Evolutionary conservation across 2,888 invertebrate genomes (phyloP), one percentile per base, ranked within the genome.

Genomic region (Caenorhabditis zanzibari): DNA sequence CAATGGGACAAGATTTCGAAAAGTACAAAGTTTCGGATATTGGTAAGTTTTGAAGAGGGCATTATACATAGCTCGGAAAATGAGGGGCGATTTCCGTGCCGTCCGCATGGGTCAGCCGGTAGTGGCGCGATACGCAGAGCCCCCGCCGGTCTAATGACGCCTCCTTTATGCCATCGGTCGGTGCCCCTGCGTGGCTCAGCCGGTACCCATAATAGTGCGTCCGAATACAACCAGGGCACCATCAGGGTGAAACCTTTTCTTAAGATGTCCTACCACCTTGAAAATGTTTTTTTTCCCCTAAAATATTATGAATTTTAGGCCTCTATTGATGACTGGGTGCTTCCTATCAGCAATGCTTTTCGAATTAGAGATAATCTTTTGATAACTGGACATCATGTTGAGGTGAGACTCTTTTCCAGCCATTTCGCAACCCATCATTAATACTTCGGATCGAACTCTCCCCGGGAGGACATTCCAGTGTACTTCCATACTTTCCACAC

Each of bases 321-420:
- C 19, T 32, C 72, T 2, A 7, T 59, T 1, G 72, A 72, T 22
- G 72, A 72, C 44, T 59, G 38, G 59, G 22, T 59, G 44, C 10
- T 44, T 2, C 24, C 35, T 22, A 19, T 47, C 10, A 28, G 19
- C 0, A 19, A 47, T 59, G 28, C 14, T 1, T 1, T 10, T 0
- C 44, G 22, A 1, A 59, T 59, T 2, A 41, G 35, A 10, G 19
- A 35, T n/a, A n/a, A 72, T 28, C 75, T 85, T 9, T 14, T 26
- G 19, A 49, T 56, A 54, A 64, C 59, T 9, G 84, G 84, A 9
- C 73, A 76, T 63, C 10, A 61, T 7, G 79, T 86, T 5, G 85
- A 86, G 26, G 71, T 74, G 28, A 54, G 19, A 24, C 9, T 24
- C 24, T 14, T 4, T 16, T n/a, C 44, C 44, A 5, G 14, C 44